Conservation (phyloP, 2,888 invertebrate species). For the Blomia tropicalis region DNA sequence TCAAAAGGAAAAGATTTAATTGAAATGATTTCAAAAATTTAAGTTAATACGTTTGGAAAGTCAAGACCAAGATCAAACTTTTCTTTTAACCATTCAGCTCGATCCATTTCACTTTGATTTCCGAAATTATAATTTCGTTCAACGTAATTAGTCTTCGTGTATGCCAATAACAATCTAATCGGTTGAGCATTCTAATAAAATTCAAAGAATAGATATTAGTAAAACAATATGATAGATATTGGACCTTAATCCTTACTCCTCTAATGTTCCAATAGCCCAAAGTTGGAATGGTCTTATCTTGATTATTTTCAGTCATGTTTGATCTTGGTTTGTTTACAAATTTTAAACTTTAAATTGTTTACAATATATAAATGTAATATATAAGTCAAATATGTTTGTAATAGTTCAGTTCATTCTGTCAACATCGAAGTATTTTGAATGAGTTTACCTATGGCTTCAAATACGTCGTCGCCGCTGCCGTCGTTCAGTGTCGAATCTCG, state of each 20-base stretch:
- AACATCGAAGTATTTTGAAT: no score
- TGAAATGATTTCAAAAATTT: not conserved
- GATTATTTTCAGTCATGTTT: not conserved
- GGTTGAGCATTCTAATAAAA: constrained; percentile 38
- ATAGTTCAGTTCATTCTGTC: no score
- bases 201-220: not conserved
- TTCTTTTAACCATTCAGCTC: constrained; percentile 34
- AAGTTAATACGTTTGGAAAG: constrained; percentile 35
- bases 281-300: constrained; percentile 20
- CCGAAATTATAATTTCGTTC: constrained; percentile 36
- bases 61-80: constrained; percentile 34
- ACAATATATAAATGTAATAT: no score
- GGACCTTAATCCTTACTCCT: constrained; percentile 26
- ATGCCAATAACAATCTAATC: constrained; percentile 37
- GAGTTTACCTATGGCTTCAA: no score
- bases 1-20: not conserved
- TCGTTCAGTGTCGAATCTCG: no score
- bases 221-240: not conserved
- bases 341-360: no score
- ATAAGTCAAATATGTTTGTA: no score
- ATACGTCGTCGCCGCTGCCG: no score
- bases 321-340: no score
- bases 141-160: constrained; percentile 36
- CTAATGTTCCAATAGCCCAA: constrained; percentile 34
- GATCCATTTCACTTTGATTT: constrained; percentile 37